Conservation (phyloP, 2,797 vertebrate genomes). For the Oreochromis grahami region DNA sequence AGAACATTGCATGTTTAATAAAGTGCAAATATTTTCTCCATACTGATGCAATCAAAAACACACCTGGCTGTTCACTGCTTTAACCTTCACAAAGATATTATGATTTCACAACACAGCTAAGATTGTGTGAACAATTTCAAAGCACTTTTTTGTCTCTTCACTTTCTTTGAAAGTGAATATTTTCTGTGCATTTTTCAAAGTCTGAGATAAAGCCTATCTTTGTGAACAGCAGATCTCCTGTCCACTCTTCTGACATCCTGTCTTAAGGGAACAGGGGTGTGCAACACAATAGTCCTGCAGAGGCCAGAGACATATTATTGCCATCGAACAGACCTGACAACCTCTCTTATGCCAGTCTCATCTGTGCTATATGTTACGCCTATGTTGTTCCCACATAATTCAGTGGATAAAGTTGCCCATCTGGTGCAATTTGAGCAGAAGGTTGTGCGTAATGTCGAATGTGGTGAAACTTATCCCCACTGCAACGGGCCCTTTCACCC, state of each 20-base stretch:
- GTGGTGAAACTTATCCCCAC: slow-evolving; percentile 96
- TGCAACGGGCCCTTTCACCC: slow-evolving; percentile 92
- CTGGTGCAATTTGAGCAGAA: slow-evolving; percentile 81
- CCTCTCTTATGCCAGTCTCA: neutral
- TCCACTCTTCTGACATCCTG: neutral
- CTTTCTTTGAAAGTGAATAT: neutral
- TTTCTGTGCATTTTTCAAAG: neutral
- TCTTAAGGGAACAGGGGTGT: neutral
- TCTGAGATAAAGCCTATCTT: neutral
- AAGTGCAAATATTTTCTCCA: slow-evolving; percentile 24
- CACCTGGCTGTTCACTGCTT: neutral
- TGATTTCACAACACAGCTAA: neutral
- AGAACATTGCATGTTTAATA: neutral
- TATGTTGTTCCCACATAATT: slow-evolving; percentile 1
- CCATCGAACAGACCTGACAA: neutral
- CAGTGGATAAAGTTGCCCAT: slow-evolving; percentile 70
- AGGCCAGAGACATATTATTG: neutral
- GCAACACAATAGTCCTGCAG: neutral
- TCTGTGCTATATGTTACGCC: neutral
- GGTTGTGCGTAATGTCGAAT: slow-evolving; percentile 89
- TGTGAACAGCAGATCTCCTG: neutral
- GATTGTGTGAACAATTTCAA: neutral
- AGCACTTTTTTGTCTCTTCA: neutral
- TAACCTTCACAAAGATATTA: neutral
- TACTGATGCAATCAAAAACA: neutral